These are phyloP conservation scores for Drosophila suboccidentalis DNA, from an alignment of 2,888 invertebrate species.

Conservation along the genomic window DNA sequence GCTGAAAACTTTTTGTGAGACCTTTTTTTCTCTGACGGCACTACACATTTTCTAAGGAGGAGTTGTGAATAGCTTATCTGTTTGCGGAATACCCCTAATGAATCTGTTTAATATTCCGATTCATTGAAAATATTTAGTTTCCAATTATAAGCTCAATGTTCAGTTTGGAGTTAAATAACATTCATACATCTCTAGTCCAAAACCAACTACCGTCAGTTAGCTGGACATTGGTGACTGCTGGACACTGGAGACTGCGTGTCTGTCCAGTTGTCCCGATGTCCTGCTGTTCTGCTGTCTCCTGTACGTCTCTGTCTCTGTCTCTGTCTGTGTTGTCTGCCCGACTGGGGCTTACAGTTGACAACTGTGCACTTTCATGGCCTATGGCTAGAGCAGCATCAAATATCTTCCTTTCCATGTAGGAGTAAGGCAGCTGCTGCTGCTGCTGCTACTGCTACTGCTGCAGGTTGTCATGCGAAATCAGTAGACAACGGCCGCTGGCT, in stretches of 20 bases:
- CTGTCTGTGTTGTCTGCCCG: constrained; percentile 22
- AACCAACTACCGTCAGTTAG: constrained; percentile 16
- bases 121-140: background rate
- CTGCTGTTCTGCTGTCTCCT: background rate
- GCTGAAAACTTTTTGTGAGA: too few species aligned
- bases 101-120: background rate
- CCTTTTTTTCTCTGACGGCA: too few species aligned
- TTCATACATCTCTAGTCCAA: background rate
- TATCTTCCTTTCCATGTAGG: constrained; percentile 50
- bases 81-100: background rate
- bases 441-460: constrained; percentile 60
- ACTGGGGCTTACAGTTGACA: constrained; percentile 62
- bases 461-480: constrained; percentile 74
- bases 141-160: background rate
- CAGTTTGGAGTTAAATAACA: background rate
- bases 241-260: background rate
- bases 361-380: constrained; percentile 74
- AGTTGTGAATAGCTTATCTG: too few species aligned
- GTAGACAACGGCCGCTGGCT: constrained; percentile 49
- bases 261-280: constrained; percentile 8
- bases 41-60: too few species aligned
- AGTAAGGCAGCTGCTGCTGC: constrained; percentile 17
- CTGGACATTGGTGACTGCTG: constrained; percentile 14
- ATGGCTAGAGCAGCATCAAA: constrained; percentile 55
- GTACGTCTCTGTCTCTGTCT: constrained; percentile 20